Conservation (phyloP, 2,888 invertebrate species). For the Epsilonema sp. region DNA sequence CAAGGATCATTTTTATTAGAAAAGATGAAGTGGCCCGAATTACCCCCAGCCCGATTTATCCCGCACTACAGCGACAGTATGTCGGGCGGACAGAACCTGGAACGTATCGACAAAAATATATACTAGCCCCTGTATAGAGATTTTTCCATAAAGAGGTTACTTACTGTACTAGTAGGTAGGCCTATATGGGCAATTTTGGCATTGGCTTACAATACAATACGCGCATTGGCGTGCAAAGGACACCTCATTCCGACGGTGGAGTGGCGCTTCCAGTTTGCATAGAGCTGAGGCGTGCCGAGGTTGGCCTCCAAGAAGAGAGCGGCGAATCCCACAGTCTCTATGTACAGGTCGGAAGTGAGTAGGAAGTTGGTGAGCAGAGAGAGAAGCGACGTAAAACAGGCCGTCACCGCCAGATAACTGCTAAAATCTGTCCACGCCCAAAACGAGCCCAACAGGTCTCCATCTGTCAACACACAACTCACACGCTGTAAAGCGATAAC, state of each 20-base stretch:
- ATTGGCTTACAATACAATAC: background rate
- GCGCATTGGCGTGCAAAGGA: too few relatives aligned
- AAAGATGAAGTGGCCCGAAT: too few relatives aligned
- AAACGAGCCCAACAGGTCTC: slow-evolving; percentile 61
- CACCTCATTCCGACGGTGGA: slow-evolving; percentile 67
- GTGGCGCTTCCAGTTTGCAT: slow-evolving; percentile 52
- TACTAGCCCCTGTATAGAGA: too few relatives aligned
- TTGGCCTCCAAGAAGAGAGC: slow-evolving; percentile 94
- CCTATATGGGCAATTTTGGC: background rate
- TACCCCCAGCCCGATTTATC: too few relatives aligned
- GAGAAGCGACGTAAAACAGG: slow-evolving; percentile 59
- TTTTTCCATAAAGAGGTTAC: too few relatives aligned
- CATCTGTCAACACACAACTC: too few relatives aligned
- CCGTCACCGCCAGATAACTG: slow-evolving; percentile 81
- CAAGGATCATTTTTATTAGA: too few relatives aligned
- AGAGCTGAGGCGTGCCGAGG: slow-evolving; percentile 73
- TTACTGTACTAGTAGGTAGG: too few relatives aligned
- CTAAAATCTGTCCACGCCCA: slow-evolving; percentile 99
- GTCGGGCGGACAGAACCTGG: too few relatives aligned
- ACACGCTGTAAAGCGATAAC: too few relatives aligned
- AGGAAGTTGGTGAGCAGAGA: slow-evolving; percentile 54
- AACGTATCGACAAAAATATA: too few relatives aligned
- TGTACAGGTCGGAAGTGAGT: slow-evolving; percentile 52
- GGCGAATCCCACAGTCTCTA: slow-evolving; percentile 76
- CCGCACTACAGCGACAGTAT: too few relatives aligned